Conservation (phyloP, 2,888 invertebrate genomes). For the Brachynemurus nebulosus region DNA sequence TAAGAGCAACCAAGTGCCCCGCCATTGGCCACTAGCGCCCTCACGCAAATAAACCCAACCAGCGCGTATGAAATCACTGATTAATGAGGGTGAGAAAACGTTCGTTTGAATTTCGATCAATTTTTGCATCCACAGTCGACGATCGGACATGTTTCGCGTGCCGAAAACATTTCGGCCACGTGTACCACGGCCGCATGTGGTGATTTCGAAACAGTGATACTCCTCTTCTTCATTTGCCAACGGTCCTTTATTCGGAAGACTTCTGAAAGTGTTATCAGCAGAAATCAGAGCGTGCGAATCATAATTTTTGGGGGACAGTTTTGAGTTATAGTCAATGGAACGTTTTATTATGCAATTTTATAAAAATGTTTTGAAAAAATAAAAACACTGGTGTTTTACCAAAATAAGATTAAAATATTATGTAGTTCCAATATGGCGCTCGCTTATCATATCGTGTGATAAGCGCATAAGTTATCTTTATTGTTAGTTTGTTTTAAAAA, state of each 20-base stretch:
- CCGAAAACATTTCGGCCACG: constrained; percentile 42
- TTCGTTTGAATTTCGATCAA: constrained; percentile 58
- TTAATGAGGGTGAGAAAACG: constrained; percentile 51
- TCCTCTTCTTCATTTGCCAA: constrained; percentile 34
- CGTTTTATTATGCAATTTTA: too few species aligned
- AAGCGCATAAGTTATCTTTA: too few species aligned
- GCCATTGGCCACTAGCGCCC: constrained; percentile 61
- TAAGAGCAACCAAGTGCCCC: constrained; percentile 67
- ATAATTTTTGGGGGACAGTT: too few species aligned
- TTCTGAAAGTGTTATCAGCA: too few species aligned
- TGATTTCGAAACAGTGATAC: constrained; percentile 49
- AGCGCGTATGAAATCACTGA: constrained; percentile 55
- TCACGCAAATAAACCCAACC: constrained; percentile 68
- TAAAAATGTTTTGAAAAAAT: background rate
- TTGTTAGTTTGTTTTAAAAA: too few species aligned
- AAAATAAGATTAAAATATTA: too few species aligned
- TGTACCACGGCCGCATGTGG: constrained; percentile 32
- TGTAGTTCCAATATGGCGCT: too few species aligned
- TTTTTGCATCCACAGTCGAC: constrained; percentile 64
- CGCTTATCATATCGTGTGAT: too few species aligned
- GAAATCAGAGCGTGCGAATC: too few species aligned
- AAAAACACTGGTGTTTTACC: too few species aligned
- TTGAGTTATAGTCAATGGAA: too few species aligned
- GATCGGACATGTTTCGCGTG: constrained; percentile 38
- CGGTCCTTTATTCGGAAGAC: background rate